Conservation (phyloP, 1,140 invertebrate genomes). For the Chironomus tepperi region DNA sequence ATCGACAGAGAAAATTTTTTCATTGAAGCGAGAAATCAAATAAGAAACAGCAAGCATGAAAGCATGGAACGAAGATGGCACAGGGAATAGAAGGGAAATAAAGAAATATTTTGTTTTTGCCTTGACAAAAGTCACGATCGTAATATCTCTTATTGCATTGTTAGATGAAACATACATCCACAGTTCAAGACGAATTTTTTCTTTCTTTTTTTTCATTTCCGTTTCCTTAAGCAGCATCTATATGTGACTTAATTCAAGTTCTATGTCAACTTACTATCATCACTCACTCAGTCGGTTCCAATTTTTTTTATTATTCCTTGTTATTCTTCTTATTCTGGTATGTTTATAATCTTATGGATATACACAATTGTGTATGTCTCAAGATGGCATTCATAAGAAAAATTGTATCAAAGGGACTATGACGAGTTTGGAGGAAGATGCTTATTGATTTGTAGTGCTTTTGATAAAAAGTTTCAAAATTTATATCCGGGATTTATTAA, state of each 20-base stretch:
- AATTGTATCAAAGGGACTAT: no score
- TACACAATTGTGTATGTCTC: no score
- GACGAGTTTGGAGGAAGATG: neutral
- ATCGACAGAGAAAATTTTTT: neutral
- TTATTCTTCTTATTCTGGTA: no score
- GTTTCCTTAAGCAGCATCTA: slow-evolving; percentile 20
- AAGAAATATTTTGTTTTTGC: neutral
- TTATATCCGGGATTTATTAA: no score
- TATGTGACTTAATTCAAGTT: slow-evolving; percentile 24
- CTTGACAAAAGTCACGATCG: neutral
- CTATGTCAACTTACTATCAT: slow-evolving; percentile 18
- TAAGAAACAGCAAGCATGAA: neutral
- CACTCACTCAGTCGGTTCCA: neutral
- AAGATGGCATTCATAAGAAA: no score
- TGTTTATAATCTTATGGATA: no score
- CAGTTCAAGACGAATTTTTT: neutral
- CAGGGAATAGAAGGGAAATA: neutral
- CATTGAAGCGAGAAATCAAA: slow-evolving; percentile 13
- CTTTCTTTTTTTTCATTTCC: neutral
- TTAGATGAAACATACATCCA: neutral
- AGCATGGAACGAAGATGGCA: neutral
- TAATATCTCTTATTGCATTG: slow-evolving; percentile 14
- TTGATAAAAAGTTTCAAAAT: no score
- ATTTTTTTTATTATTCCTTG: no score
- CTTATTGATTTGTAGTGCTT: neutral